Evolutionary conservation across 2,113 vertebrate genomes (phyloP), one percentile per base, ranked within the genome.

Genomic region (Speoplatyrhinus poulsoni): DNA sequence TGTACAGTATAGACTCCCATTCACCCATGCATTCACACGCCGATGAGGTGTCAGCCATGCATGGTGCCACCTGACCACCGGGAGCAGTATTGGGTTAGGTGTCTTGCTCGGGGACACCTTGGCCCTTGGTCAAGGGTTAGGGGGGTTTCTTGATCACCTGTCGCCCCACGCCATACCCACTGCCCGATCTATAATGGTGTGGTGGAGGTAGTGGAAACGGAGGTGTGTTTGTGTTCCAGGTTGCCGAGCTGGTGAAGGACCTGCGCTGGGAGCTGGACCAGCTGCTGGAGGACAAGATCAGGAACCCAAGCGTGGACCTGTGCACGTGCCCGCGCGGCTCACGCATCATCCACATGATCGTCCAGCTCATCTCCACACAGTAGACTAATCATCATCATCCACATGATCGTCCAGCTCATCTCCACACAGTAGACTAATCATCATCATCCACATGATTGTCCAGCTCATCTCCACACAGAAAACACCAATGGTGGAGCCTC

Each of bases 201-300:
- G 13, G 6, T 54, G 52, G n/a, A n/a, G 0, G n/a, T 3, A n/a
- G 52, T 54, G 32, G 1, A 15, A 55, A 11, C 1, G 54, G 10
- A 49, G 12, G 67, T 69, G 58, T 41, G 67, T 69, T 47, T 53
- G 48, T 56, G 32, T 65, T 80, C 11, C 54, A 99, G 98, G 95
- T 99, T 77, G 96, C 95, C 0, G 98, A 99, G 84, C 83, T 99
- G 85, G 94, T 99, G 55, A 98, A 95, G 33, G 96, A 97, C 88
- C 91, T 99, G 73, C 95, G 96, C 65, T 94, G 92, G 47, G 96
- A 99, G 82, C 88, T 99, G 41, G 98, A 99, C 85, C 94, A 96
- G 83, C 92, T 99, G 32, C 92, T 99, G 65, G 96, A 99, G 80
- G 96, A 98, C 72, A 99, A 99, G 85, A 98, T 99, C 81, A 94